These are phyloP conservation scores for Cherax quadricarinatus DNA, from an alignment of 1,140 invertebrate species.

Conservation along the genomic window DNA sequence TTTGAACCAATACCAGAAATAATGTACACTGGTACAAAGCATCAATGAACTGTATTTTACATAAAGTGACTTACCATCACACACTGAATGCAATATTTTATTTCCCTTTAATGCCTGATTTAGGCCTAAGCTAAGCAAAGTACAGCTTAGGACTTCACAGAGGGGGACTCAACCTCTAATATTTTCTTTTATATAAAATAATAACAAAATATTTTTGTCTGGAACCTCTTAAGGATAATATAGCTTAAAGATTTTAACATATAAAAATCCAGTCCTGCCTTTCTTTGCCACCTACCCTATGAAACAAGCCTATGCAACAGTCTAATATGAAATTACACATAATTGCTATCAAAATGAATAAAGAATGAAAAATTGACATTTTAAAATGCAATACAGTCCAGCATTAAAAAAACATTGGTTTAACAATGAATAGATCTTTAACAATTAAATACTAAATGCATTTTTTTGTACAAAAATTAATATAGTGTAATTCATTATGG, in stretches of 20 bases:
- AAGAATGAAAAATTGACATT: not conserved
- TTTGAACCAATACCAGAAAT: slow-evolving; percentile 9
- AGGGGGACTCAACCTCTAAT: too few species aligned
- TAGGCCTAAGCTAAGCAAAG: too few species aligned
- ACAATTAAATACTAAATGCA: not conserved
- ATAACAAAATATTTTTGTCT: too few species aligned
- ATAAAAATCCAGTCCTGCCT: too few species aligned
- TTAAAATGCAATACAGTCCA: too few species aligned
- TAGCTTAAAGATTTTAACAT: too few species aligned
- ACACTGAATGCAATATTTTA: not conserved
- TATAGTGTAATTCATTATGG: not conserved
- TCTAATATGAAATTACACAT: not conserved
- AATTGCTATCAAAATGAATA: not conserved
- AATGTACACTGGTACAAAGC: not conserved
- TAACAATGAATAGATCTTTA: not conserved
- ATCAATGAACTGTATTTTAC: not conserved
- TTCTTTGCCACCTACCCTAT: not conserved
- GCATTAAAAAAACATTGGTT: not conserved
- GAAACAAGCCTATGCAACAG: not conserved
- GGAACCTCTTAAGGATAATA: too few species aligned
- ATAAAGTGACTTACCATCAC: not conserved
- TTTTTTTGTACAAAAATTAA: not conserved
- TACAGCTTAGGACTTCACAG: too few species aligned
- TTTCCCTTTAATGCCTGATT: not conserved
- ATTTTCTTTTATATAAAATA: too few species aligned